phyloP scores from a whole-genome alignment of 1,140 invertebrate species.

The Forficula auricularia region DNA sequence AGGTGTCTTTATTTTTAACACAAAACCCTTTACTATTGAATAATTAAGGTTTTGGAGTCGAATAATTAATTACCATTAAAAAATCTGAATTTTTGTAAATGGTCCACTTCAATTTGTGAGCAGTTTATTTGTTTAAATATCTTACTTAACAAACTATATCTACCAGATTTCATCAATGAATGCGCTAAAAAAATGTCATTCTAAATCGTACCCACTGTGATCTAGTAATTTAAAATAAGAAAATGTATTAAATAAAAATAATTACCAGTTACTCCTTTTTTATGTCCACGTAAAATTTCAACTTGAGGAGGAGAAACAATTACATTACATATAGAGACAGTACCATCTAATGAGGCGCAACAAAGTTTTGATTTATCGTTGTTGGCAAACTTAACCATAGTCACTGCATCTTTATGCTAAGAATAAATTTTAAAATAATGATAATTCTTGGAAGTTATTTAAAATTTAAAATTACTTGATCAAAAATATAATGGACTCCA shows the following conservation, averaged over 20 bases:
- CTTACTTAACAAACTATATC: neutral
- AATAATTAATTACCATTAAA: no score
- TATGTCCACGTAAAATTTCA: constrained; percentile 55
- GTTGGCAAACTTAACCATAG: constrained; percentile 74
- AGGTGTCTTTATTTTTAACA: no score
- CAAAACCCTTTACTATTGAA: no score
- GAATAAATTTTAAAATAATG: constrained; percentile 14
- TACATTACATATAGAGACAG: constrained; percentile 65
- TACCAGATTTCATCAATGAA: neutral
- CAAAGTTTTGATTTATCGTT: constrained; percentile 66
- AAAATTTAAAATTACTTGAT: constrained; percentile 34
- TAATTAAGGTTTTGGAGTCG: no score
- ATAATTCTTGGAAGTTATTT: constrained; percentile 1
- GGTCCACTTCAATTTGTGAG: no score
- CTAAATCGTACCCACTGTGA: neutral
- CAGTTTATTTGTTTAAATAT: neutral
- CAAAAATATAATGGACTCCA: constrained; percentile 74
- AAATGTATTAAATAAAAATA: neutral
- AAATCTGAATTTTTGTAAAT: no score
- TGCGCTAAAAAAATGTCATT: neutral
- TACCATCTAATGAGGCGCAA: constrained; percentile 63
- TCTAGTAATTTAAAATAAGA: neutral
- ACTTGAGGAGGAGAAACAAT: constrained; percentile 47
- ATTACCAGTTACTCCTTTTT: constrained; percentile 51
- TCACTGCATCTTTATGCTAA: constrained; percentile 56